Base-by-base conservation (phyloP, 2,888 invertebrate species). In the Drosophila fungiperda region DNA sequence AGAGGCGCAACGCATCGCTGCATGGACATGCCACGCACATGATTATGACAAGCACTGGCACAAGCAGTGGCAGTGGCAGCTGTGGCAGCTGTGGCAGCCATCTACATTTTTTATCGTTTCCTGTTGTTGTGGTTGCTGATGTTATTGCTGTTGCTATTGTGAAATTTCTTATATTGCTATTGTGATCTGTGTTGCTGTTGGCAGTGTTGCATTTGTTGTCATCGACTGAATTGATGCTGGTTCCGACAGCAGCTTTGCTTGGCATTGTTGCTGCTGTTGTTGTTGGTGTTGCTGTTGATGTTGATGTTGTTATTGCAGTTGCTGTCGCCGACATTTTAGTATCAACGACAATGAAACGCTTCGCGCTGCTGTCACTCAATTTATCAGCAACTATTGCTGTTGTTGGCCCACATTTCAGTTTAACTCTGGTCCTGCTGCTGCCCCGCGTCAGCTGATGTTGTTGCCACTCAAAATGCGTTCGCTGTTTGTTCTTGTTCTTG, bases 1-100 rank as follows among this genome's bases (percentile, higher is more conserved):
- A 76, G 20, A 92, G 82, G 9, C 92, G 92, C 38, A 92, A 57
- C 15, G 87, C 89, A 1, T 69, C 17, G 45, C 12, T 40, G 53
- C 36, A 45, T 23, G 83, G 63, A 61, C 79, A 74, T 36, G 81
- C 20, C 4, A 45, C 82, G 72, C 66, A 79, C 54, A 83, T 55
- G 59, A 87, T 54, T 57, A 83, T 45, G 23, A 45, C 36, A 54
- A 86, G 36, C 49, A 71, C 60, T 17, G 68, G 61, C 54, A 82
- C n/a, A n/a, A n/a, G n/a, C n/a, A n/a, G n/a, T n/a, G n/a, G n/a
- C 6, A 66, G 36, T n/a, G 53, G 53, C 45, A 59, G 35, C 6
- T 32, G 38, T 17, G 66, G 57, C 55, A 83, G n/a, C 8, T 54
- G 29, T n/a, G 53, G 54, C 50, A 57, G 26, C 9, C 42, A 35